Evolutionary conservation across 2,797 vertebrate genomes (phyloP), one percentile per base, ranked within the genome.

Genomic region (Alauda arvensis): DNA sequence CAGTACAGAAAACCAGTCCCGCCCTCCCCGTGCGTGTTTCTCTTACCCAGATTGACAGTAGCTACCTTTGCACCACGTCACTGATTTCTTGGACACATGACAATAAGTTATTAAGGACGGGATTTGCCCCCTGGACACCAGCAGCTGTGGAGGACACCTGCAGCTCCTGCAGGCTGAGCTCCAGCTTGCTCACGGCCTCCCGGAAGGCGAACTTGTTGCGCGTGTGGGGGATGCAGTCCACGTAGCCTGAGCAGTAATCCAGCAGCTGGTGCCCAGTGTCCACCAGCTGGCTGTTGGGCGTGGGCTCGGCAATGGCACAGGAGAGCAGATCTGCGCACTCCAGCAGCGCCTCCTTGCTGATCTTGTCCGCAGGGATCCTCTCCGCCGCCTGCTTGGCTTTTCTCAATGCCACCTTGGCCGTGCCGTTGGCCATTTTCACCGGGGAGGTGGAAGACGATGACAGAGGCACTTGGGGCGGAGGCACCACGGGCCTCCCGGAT

Each of bases 171-270:
- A 99, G 97, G 96, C 98, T 99, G 90, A 99, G 98, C 95, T 99
- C 99, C 95, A 99, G 98, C 96, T 99, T 99, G 94, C 98, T 98
- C 96, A 99, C 98, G 0, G 98, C 99, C 97, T 99, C 99, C 53
- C 99, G 98, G 94, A 99, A 99, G 96, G 99, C 99, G 86, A 99
- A 99, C 81, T 99, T 99, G 98, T 99, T 99, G 95, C 99, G 98
- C 33, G 97, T 99, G 71, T 99, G 99, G 18, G 98, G 98, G 96
- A 99, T 99, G 97, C 98, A 99, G 97, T 99, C 99, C 96, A 99
- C 99, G 0, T 99, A 99, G 97, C 98, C 98, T 95, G 99, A 99
- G 98, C 99, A 99, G 97, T 98, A 99, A 97, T 99, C 98, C 66
- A 99, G 97, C 96, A 99, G 98, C 97, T 99, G 98, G 96, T 99